These are phyloP conservation scores for Coilia nasus DNA, from an alignment of 2,797 vertebrate genomes.

Conservation along the genomic window DNA sequence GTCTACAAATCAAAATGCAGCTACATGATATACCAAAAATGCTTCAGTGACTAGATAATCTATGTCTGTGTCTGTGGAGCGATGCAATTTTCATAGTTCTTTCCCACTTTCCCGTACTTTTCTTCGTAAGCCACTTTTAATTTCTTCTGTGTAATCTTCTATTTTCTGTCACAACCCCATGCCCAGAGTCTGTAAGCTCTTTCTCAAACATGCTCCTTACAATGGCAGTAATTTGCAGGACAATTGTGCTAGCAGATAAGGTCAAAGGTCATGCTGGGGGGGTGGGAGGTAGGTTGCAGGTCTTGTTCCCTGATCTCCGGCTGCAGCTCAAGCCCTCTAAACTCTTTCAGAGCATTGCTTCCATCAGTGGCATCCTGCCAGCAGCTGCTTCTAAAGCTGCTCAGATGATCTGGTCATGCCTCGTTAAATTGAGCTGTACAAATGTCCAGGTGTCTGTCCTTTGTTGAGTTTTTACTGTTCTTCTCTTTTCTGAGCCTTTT, in stretches of 20 bases:
- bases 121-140: slow-evolving; percentile 32
- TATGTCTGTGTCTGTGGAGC: background rate
- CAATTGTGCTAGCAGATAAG: slow-evolving; percentile 81
- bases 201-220: slow-evolving; percentile 80
- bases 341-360: slow-evolving; percentile 74
- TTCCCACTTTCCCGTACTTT: slow-evolving; percentile 45
- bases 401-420: slow-evolving; percentile 28
- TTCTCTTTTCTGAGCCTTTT: background rate
- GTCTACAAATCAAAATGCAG: no score
- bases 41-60: no score
- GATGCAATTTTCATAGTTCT: background rate
- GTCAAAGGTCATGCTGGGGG: slow-evolving; percentile 78
- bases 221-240: slow-evolving; percentile 84
- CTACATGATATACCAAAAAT: no score
- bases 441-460: slow-evolving; percentile 29
- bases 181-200: slow-evolving; percentile 72
- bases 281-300: slow-evolving; percentile 41
- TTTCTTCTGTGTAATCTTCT: slow-evolving; percentile 70
- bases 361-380: slow-evolving; percentile 56
- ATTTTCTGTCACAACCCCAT: slow-evolving; percentile 63
- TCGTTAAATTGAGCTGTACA: slow-evolving; percentile 42
- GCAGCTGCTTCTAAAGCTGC: slow-evolving; percentile 6
- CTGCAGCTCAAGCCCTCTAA: slow-evolving; percentile 81
- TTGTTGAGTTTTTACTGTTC: background rate
- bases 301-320: slow-evolving; percentile 73